Conservation (phyloP, 2,113 vertebrate species). For the Crotalus horridus region DNA sequence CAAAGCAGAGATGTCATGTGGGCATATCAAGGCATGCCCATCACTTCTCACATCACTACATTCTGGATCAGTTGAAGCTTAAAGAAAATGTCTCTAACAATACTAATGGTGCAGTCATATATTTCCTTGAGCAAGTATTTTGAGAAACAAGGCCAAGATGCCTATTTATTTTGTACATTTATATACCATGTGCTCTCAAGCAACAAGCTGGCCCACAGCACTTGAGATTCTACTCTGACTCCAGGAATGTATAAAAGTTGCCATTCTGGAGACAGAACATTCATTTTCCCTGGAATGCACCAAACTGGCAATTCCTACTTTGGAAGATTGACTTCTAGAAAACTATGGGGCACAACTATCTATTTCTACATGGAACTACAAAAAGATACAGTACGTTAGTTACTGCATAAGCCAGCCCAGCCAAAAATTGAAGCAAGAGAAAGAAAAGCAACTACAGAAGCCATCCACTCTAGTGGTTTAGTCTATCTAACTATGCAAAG, state of each 20-base stretch:
- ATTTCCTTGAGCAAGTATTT: not conserved
- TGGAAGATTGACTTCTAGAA: not conserved
- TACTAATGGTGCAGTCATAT: not conserved
- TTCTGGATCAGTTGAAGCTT: not conserved
- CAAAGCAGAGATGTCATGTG: not conserved
- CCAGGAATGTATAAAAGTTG: not conserved
- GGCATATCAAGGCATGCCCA: not conserved
- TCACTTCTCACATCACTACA: not conserved
- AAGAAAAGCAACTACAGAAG: not conserved
- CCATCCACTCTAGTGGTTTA: not conserved
- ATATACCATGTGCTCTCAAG: not conserved
- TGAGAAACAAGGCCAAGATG: not conserved
- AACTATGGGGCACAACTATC: not conserved
- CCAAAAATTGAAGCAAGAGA: not conserved
- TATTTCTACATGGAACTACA: not conserved
- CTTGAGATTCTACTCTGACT: not conserved
- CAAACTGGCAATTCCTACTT: not conserved
- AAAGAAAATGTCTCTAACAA: not conserved
- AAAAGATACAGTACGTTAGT: not conserved
- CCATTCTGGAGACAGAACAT: not conserved
- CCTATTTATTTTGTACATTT: not conserved
- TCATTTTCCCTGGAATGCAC: not conserved
- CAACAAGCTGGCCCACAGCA: not conserved
- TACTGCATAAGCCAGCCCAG: not conserved
- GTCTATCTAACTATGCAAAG: not conserved